Evolutionary conservation across 2,888 invertebrate species (phyloP).

Genomic region (Nipponacmea schrenckii): DNA sequence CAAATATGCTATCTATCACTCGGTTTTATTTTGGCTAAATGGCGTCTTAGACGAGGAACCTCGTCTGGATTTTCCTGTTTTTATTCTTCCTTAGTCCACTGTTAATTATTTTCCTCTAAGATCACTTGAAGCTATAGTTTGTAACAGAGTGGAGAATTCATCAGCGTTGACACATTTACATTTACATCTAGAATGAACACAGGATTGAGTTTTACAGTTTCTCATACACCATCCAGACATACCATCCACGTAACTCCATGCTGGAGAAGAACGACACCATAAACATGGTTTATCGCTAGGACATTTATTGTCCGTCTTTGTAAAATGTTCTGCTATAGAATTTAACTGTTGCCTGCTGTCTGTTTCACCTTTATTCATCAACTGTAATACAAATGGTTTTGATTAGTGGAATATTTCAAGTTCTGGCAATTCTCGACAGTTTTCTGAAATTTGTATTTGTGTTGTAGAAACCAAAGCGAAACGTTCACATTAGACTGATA

Average conservation of each 20-base stretch:
- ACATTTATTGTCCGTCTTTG: background rate
- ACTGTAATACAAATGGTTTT: background rate
- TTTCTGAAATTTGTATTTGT: no score
- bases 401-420: no score
- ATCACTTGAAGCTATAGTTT: background rate
- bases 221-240: conserved; percentile 3
- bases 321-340: background rate
- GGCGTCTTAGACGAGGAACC: no score
- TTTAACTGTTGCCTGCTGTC: background rate
- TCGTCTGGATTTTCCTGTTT: no score
- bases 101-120: background rate
- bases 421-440: no score
- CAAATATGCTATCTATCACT: no score
- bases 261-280: background rate
- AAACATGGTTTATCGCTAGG: background rate
- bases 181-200: background rate
- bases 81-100: no score
- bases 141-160: background rate
- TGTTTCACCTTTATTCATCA: background rate
- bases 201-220: background rate
- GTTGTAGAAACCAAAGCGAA: no score
- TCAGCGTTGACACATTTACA: background rate
- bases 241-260: background rate
- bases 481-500: no score
- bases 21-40: no score